Evolutionary conservation across 2,888 invertebrate genomes (phyloP), one percentile per base, ranked within the genome.

Genomic region (Agrenia bidenticulata): DNA sequence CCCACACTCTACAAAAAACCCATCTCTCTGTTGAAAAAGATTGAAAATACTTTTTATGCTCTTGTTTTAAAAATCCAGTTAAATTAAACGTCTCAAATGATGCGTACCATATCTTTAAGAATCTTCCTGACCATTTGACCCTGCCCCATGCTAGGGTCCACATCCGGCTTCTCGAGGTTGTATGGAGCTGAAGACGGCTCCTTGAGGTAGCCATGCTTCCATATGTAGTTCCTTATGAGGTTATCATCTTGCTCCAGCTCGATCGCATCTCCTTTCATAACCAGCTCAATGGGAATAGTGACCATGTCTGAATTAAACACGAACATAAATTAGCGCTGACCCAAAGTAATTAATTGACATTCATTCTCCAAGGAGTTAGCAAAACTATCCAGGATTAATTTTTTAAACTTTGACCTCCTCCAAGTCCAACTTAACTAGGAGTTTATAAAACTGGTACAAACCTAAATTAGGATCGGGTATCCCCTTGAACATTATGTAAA

Each of bases 121-220:
- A 77, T 64, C 45, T 62, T 66, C 23, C 70, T 69, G 41, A 77
- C 70, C 24, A 64, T 65, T 15, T 70, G 69, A 7, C 75, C 75
- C 65, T 77, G 77, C 9, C 77, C 77, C 67, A 73, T 74, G 2
- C 76, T 76, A 7, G 77, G 77, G 53, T 77, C 76, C 1, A 24
- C 26, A 5, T 65, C 41, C 7, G 72, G 69, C 11, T 70, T 50
- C 23, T 63, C 56, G 15, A 77, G 64, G 27, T 73, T 74, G 62
- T 77, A 77, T 0, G 65, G 64, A 15, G 60, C 61, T n/a, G 39
- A 45, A 1, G 69, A 61, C 2, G 71, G 71, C 2, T 65, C 60
- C 0, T 26, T 13, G 2, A 73, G 7, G 32, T 53, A 54, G 1
- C 55, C 54, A 32, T 63, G 45, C 2, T 23, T 11, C 63, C 57